Evolutionary conservation across 2,113 vertebrate species (phyloP).

Genomic region (Calypte anna): DNA sequence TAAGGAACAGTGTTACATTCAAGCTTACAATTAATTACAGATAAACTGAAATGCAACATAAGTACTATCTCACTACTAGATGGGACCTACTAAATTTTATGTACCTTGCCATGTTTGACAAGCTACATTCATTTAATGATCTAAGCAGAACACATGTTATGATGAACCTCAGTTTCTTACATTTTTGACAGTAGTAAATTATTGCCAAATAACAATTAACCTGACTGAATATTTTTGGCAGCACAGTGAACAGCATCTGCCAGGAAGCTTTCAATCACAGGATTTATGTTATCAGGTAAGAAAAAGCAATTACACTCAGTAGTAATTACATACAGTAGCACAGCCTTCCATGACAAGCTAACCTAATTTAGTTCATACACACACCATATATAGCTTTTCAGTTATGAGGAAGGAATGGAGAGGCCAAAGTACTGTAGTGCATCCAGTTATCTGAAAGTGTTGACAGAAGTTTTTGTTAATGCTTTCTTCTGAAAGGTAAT

Average conservation of each 20-base stretch:
- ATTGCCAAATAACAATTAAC: not conserved
- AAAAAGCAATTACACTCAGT: not conserved
- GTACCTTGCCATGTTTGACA: too few species aligned
- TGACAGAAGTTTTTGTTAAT: not conserved
- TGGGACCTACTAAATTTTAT: not conserved
- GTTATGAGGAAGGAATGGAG: not conserved
- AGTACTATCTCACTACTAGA: not conserved
- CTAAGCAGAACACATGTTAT: not conserved
- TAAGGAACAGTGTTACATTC: not conserved
- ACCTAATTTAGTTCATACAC: not conserved
- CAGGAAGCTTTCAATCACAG: not conserved
- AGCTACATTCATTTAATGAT: not conserved
- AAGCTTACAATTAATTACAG: not conserved
- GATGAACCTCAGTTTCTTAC: not conserved
- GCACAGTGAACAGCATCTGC: constrained; percentile 16
- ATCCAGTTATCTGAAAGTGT: not conserved
- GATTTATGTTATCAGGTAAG: not conserved
- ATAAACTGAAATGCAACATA: not conserved
- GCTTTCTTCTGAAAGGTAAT: too few species aligned
- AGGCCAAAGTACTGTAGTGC: not conserved
- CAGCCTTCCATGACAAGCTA: not conserved
- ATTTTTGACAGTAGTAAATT: not conserved
- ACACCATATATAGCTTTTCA: not conserved
- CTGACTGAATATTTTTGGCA: not conserved
- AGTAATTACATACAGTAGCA: not conserved